Conservation (phyloP, 1,140 invertebrate species). For the Andricus grossulariae region DNA sequence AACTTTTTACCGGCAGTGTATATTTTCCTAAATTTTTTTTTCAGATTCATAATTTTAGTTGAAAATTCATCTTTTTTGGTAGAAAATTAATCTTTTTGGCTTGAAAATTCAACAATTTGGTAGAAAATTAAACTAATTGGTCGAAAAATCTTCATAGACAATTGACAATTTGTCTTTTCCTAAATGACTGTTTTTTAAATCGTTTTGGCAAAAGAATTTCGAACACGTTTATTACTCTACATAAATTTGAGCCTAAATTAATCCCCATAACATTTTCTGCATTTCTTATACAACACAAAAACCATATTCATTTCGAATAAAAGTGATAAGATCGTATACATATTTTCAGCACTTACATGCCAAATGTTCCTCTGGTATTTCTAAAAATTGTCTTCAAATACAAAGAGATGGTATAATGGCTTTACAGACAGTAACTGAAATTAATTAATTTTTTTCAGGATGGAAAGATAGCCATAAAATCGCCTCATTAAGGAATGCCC, state of each 20-base stretch:
- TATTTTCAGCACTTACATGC: slow-evolving; percentile 1
- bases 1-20: too few species aligned
- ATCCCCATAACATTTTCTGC: background rate
- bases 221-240: background rate
- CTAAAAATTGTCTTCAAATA: background rate
- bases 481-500: slow-evolving; percentile 58
- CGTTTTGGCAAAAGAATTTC: background rate
- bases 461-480: slow-evolving; percentile 55
- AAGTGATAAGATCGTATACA: background rate
- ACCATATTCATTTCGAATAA: background rate
- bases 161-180: too few species aligned
- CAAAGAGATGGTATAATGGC: background rate
- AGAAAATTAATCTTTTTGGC: too few species aligned
- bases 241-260: background rate
- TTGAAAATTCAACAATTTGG: too few species aligned
- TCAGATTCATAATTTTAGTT: too few species aligned
- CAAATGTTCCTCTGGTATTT: slow-evolving; percentile 32
- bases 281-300: background rate
- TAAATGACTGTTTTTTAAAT: too few species aligned
- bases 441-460: slow-evolving; percentile 58
- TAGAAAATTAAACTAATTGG: too few species aligned
- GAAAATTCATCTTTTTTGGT: too few species aligned
- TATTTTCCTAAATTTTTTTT: too few species aligned
- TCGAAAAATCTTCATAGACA: too few species aligned
- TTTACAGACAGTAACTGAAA: slow-evolving; percentile 36